phyloP scores from a whole-genome alignment of 2,888 invertebrate species.

The Spisula subtruncata region DNA sequence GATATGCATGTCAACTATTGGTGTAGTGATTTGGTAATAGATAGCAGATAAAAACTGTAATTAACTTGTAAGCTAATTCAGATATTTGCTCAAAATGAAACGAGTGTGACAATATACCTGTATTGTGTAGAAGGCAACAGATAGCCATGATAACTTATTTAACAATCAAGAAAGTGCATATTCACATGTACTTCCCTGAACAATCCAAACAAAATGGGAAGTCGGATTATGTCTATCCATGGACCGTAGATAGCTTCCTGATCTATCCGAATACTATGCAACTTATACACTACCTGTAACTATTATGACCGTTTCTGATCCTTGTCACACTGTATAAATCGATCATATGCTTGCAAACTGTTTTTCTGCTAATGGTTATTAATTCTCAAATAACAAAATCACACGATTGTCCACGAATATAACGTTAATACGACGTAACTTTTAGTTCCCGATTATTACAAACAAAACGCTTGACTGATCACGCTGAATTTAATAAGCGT shows the following conservation, averaged over 20 bases:
- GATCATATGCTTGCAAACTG: not conserved
- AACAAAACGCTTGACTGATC: not conserved
- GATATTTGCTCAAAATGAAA: no score
- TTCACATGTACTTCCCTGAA: no score
- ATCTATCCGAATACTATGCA: not conserved
- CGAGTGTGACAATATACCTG: no score
- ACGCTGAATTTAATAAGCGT: conserved; percentile 42
- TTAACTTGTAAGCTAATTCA: no score
- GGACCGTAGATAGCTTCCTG: no score
- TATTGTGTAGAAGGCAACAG: no score
- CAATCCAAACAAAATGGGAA: not conserved
- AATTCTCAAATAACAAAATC: not conserved
- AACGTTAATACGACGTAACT: not conserved
- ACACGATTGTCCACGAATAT: not conserved
- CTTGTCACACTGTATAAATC: not conserved
- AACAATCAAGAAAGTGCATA: no score
- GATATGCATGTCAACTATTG: no score
- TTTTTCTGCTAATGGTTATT: not conserved
- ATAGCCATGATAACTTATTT: no score
- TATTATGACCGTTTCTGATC: not conserved
- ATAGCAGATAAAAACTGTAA: no score
- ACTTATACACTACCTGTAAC: not conserved
- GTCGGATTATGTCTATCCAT: not conserved
- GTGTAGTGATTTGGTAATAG: no score
- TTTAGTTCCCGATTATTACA: not conserved